These are phyloP conservation scores for Eledona agricola DNA, from an alignment of 2,888 invertebrate genomes.

Conservation along the genomic window DNA sequence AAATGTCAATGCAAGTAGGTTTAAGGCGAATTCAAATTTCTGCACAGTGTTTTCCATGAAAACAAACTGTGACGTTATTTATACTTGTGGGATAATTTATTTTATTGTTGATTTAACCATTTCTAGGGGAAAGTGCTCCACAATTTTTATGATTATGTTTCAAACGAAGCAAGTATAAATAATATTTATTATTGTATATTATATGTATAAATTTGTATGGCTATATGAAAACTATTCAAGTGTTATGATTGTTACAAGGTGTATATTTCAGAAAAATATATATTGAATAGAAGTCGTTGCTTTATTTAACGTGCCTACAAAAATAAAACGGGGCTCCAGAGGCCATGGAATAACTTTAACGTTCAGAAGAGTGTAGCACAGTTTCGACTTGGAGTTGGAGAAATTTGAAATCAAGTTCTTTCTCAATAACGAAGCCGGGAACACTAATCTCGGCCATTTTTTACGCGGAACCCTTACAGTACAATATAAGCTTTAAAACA, in stretches of 20 bases:
- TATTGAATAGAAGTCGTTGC: conserved; percentile 41
- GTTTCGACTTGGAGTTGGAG: too few species aligned
- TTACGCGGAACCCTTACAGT: too few species aligned
- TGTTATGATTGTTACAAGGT: conserved; percentile 49
- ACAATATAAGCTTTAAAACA: too few species aligned
- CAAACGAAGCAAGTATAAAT: conserved; percentile 44
- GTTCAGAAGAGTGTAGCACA: too few species aligned
- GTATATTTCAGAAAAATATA: conserved; percentile 48
- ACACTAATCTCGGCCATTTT: too few species aligned
- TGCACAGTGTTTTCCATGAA: conserved; percentile 53
- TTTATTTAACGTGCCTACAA: too few species aligned
- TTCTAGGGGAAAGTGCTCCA: conserved; percentile 10
- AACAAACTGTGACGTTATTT: conserved; percentile 47
- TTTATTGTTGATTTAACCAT: conserved; percentile 24
- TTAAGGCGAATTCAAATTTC: conserved; percentile 42
- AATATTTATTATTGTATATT: conserved; percentile 47
- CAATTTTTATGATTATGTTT: conserved; percentile 28
- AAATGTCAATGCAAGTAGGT: conserved; percentile 41
- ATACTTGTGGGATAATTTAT: conserved; percentile 45
- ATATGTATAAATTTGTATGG: conserved; percentile 48
- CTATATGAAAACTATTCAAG: conserved; percentile 46
- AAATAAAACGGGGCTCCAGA: too few species aligned
- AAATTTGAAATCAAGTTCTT: too few species aligned
- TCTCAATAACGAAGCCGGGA: too few species aligned
- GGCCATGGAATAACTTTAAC: too few species aligned